phyloP scores from a whole-genome alignment of 2,797 vertebrate species.

The Lithobates sylvaticus region DNA sequence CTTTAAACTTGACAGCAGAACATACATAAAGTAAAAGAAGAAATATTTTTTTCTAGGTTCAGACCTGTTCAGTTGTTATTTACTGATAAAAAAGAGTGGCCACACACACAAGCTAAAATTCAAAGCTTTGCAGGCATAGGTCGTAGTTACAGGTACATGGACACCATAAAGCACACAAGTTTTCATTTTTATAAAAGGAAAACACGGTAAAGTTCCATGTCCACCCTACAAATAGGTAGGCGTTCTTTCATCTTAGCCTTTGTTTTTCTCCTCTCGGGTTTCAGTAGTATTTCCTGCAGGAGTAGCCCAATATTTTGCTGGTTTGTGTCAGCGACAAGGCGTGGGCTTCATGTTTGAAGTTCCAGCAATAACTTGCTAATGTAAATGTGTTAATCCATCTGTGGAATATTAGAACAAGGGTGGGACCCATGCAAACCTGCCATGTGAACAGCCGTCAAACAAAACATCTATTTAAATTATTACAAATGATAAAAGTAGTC shows the following conservation, averaged over 20 bases:
- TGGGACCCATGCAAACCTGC: slow-evolving; percentile 19
- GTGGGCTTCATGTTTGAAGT: slow-evolving; percentile 48
- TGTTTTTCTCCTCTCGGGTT: not conserved
- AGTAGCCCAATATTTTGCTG: slow-evolving; percentile 7
- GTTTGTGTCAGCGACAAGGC: slow-evolving; percentile 41
- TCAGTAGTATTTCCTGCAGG: slow-evolving; percentile 14
- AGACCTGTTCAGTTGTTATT: too few relatives aligned
- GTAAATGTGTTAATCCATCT: slow-evolving; percentile 51
- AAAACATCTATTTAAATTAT: slow-evolving; percentile 42
- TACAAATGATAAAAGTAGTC: not conserved
- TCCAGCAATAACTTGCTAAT: slow-evolving; percentile 39
- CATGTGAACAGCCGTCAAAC: slow-evolving; percentile 30
- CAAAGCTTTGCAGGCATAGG: too few relatives aligned
- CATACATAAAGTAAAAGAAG: too few relatives aligned
- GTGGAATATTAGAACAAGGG: slow-evolving; percentile 46
- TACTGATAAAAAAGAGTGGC: too few relatives aligned
- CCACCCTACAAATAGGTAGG: not conserved
- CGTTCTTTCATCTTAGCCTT: not conserved
- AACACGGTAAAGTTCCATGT: not conserved
- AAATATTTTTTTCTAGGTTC: too few relatives aligned
- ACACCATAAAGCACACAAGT: too few relatives aligned
- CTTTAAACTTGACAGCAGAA: too few relatives aligned
- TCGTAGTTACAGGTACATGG: too few relatives aligned
- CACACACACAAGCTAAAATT: too few relatives aligned
- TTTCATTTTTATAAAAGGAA: too few relatives aligned